Base-by-base conservation (phyloP, 1,140 invertebrate genomes). In the Zaprionus camerounensis region DNA sequence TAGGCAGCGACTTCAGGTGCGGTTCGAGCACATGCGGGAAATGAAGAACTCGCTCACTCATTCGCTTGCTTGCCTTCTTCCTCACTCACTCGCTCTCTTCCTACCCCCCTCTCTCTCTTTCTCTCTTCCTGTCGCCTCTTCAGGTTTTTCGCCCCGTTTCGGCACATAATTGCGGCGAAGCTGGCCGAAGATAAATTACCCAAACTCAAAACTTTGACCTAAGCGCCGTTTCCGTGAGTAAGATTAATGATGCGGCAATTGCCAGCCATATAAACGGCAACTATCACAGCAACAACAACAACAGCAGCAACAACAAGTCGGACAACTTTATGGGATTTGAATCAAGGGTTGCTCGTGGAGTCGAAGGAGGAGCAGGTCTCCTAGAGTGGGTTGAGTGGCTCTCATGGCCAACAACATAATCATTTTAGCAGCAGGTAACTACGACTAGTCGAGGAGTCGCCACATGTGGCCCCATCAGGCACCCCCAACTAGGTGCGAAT, bases 231-330 rank as follows among this genome's bases (percentile, higher is more conserved):
- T 90, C 84, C 84, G 75, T 88, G 84, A 88, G 85, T 84, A 88
- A 88, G 84, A 88, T 88, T 88, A 88, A 88, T 88, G 84, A 88
- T 88, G 83, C 84, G 83, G 84, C 83, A 87, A 87, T 87, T 88
- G 84, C 84, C 84, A 84, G 71, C 80, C 82, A 76, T 67, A 78
- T 83, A 83, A 88, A 87, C 69, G 74, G 75, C 66, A 87, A 84
- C 84, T 87, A 87, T 87, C 83, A 81, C 81, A 80, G 84, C 82
- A 79, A 64, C 49, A 71, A 49, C 64, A 84, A 70, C 73, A 77
- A 36, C 17, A 17, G 17, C 82, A 82, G 51, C 80, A 78, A 56
- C 75, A 71, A 67, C 82, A 73, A 57, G 46, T 49, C 51, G 76
- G 68, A 88, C 85, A 87, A 88, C 78, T 87, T 87, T 88, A 90